A percentile compares a stretch with the other conserved stretches of the same genome.
Evolutionary conservation across 1,140 invertebrate species (phyloP).

Genomic region (Lepidurus arcticus): DNA sequence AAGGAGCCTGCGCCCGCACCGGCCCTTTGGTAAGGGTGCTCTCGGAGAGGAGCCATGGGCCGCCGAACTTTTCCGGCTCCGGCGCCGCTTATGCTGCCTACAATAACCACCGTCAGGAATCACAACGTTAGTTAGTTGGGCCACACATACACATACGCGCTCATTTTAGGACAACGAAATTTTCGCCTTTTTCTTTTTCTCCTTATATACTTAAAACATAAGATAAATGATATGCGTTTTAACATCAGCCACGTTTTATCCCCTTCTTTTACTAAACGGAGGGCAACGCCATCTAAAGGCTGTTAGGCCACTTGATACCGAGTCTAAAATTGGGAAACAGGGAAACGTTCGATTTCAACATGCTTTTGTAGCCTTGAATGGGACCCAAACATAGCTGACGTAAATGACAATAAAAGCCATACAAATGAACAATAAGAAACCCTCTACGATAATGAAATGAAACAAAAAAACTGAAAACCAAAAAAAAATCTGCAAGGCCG

Average conservation of each 20-base stretch:
- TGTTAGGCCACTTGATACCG: too few species aligned
- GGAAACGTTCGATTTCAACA: too few species aligned
- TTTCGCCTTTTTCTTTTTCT: not conserved
- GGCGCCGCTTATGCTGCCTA: slow-evolving; percentile 20
- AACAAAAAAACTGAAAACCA: not conserved
- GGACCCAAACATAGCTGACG: not conserved
- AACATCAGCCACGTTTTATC: not conserved
- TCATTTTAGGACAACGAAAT: not conserved
- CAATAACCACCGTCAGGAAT: slow-evolving; percentile 18
- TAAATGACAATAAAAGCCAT: not conserved
- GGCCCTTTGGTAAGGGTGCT: slow-evolving; percentile 88
- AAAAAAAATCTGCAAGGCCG: slow-evolving; percentile 12
- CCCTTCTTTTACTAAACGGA: not conserved
- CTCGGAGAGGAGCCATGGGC: slow-evolving; percentile 74
- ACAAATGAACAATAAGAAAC: not conserved
- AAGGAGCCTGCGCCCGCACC: slow-evolving; percentile 49
- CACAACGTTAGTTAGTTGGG: slow-evolving; percentile 21
- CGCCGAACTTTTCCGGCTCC: slow-evolving; percentile 67
- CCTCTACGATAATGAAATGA: too few species aligned
- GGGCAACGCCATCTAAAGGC: too few species aligned
- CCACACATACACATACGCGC: not conserved
- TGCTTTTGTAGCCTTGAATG: not conserved
- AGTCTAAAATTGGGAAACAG: too few species aligned
- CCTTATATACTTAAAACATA: not conserved
- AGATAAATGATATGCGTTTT: not conserved